Conservation (phyloP, 2,888 invertebrate genomes). For the Xylophagus ater region DNA sequence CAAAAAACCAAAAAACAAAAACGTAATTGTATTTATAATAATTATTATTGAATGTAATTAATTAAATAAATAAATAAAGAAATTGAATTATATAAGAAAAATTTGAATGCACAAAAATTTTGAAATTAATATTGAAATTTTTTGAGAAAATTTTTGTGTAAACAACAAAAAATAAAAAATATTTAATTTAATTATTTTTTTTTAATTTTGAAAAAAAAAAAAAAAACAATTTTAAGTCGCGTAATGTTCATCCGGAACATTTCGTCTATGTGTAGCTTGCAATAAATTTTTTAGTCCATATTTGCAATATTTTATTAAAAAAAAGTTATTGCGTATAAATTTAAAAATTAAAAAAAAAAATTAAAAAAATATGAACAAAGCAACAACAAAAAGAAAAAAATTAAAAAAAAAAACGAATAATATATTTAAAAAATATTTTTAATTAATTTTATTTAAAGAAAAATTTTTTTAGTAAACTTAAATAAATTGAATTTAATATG, state of each 20-base stretch:
- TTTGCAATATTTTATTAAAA: conserved; percentile 10
- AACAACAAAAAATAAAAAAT: no score
- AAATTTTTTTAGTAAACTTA: no score
- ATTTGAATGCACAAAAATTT: conserved; percentile 9
- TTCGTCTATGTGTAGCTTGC: conserved; percentile 22
- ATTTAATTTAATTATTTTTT: no score
- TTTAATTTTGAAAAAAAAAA: no score
- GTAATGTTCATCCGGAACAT: conserved; percentile 12
- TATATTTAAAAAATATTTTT: neutral
- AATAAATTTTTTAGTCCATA: conserved; percentile 17
- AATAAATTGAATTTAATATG: no score
- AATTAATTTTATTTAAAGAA: neutral
- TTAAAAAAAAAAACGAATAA: neutral
- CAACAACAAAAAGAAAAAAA: neutral
- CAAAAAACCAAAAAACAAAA: neutral
- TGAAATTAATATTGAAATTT: no score
- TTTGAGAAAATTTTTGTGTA: no score
- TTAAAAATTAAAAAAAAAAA: conserved; percentile 1
- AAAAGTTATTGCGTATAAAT: conserved; percentile 5
- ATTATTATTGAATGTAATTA: neutral
- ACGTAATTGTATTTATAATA: neutral
- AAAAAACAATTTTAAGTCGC: conserved; percentile 10
- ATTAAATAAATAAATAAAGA: neutral
- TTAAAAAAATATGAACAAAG: neutral
- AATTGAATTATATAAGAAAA: conserved; percentile 3